Base-by-base conservation (phyloP, 2,113 vertebrate genomes). In the Hystrix brachyura region DNA sequence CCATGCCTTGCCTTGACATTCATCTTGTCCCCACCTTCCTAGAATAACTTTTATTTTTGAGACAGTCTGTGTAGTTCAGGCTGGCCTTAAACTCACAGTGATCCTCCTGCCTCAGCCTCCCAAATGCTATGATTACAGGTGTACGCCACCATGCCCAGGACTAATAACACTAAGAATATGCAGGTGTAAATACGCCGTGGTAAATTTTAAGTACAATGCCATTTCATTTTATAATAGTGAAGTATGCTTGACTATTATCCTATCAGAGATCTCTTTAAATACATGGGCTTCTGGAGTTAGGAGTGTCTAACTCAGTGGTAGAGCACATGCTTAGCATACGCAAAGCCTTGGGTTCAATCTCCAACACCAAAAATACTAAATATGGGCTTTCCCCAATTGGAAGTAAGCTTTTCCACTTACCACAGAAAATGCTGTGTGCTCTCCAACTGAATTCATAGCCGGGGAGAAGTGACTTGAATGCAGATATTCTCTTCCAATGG, bases 381-480 rank as follows among this genome's bases (percentile, higher is more conserved):
- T 53, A 55, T 21, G 60, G 38, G 69, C 43, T 82, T 79, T 87
- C 74, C 57, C 59, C 84, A 96, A 46, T 78, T 67, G 55, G 53
- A 55, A 95, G 83, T 2, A 74, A 87, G 7, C 34, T 51, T 96
- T 96, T 78, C 82, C 90, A 97, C 98, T 98, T 98, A 99, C 99
- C 94, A 67, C 0, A 93, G 96, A 92, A 72, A 90, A 38, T 84
- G 38, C 55, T 0, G 34, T 81, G 19, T 6, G 3, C 82, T 94
- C 88, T 57, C 76, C 84, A 65, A 87, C 25, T 60, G 57, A 85
- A 53, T 79, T 55, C 76, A 86, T 5, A 4, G 95, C 38, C 94
- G 95, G 94, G 38, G 94, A 62, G 87, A 38, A 90, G 6, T 87
- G 98, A 90, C 0, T 72, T 81, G 97, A 97, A 62, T 21, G 93